Evolutionary conservation across 2,888 invertebrate genomes (phyloP), one percentile per base, ranked within the genome.

Genomic region (Hecatera dysodea): DNA sequence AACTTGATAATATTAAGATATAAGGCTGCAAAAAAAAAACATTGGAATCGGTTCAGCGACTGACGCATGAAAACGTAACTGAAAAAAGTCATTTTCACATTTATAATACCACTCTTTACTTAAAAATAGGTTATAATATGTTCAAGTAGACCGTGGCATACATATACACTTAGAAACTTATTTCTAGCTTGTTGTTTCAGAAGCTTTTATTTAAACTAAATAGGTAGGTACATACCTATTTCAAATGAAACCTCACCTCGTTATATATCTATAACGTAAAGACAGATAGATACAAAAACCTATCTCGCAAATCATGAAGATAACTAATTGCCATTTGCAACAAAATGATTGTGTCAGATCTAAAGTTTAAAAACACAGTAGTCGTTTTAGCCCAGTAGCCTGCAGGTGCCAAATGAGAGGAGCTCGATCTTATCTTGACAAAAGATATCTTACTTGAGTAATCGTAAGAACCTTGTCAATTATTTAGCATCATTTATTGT

Each of bases 381-480:
- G 64, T 67, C 1, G 46, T 39, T 55, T 50, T 52, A 44, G 17
- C 44, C 17, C 62, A 69, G 65, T 59, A 57, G 66, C 65, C 3
- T 44, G 56, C 48, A 70, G 33, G 63, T 53, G 64, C 60, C 24
- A 71, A 66, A 57, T 61, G 33, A 42, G 74, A 72, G 67, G 60
- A 64, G 52, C 44, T n/a, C 19, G 70, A 80, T 80, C 42, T 71
- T 72, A 82, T 83, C 84, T 72, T 57, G 59, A 69, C 27, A 52
- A 65, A 69, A 27, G 57, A 66, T 69, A 68, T 72, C 57, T 70
- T 44, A 65, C 57, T 72, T 63, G 65, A 46, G 56, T 64, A 67
- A 71, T 70, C 56, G 55, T 67, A 56, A 33, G 63, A 72, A 60
- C 82, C 84, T 82, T 84, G 84, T 71, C 60, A 65, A 81, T 59